These are phyloP conservation scores for Ditylenchus dipsaci DNA, from an alignment of 1,140 invertebrate genomes.

Conservation along the genomic window DNA sequence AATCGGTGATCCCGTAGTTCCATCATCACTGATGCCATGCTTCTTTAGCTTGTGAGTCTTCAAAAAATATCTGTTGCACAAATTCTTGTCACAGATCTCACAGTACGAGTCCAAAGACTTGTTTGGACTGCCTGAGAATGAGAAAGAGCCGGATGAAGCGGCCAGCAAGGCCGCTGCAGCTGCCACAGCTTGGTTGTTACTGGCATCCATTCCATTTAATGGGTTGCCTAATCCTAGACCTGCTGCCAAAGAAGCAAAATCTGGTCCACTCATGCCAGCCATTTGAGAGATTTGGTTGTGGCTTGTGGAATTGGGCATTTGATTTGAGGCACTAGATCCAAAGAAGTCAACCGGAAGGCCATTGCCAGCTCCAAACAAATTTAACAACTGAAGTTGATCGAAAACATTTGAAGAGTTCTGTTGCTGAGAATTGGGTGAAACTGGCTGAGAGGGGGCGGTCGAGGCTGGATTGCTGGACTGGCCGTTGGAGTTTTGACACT, in stretches of 20 bases:
- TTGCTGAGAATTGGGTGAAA: too few relatives aligned
- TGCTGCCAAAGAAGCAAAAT: not conserved
- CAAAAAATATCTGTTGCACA: slow-evolving; percentile 88
- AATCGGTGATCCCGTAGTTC: not conserved
- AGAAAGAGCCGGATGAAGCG: not conserved
- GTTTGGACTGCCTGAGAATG: not conserved
- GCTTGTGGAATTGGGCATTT: too few relatives aligned
- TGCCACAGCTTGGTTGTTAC: not conserved
- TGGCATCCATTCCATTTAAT: not conserved
- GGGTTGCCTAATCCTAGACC: not conserved
- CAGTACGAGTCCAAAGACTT: slow-evolving; percentile 67
- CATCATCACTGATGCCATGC: slow-evolving; percentile 67
- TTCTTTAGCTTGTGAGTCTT: slow-evolving; percentile 89
- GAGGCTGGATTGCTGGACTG: too few relatives aligned
- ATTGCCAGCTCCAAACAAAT: not conserved
- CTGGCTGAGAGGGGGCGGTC: too few relatives aligned
- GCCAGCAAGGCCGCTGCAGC: not conserved
- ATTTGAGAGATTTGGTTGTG: too few relatives aligned
- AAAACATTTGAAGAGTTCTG: not conserved
- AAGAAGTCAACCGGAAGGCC: too few relatives aligned
- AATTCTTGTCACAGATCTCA: slow-evolving; percentile 88
- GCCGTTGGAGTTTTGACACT: too few relatives aligned
- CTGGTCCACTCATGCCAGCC: not conserved
- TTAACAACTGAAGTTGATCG: not conserved
- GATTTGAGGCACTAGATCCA: too few relatives aligned